phyloP scores from a whole-genome alignment of 64 coral and sea anemone species.

The Hydrozoanthus tunicans region DNA sequence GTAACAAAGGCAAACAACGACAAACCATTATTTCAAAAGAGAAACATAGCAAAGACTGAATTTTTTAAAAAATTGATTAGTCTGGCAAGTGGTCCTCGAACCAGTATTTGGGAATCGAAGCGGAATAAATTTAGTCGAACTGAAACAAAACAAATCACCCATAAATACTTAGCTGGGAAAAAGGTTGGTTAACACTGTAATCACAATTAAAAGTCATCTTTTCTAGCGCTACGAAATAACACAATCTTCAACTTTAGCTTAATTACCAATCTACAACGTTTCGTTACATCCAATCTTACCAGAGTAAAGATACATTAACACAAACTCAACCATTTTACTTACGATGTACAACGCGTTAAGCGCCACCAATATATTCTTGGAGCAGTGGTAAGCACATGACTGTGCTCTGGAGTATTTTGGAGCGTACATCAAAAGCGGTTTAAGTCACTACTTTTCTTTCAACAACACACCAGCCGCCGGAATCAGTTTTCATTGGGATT shows the following conservation, averaged over 20 bases:
- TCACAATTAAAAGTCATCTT: too few relatives aligned
- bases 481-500: conserved; percentile 1
- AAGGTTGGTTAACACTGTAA: too few relatives aligned
- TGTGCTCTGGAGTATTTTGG: conserved; percentile 88
- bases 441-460: conserved; percentile 31
- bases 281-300: too few relatives aligned
- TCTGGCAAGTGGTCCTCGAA: not conserved
- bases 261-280: too few relatives aligned
- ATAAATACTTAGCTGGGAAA: too few relatives aligned
- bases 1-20: too few relatives aligned
- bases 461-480: conserved; percentile 39
- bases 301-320: not conserved
- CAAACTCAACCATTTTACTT: conserved; percentile 55
- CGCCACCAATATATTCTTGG: conserved; percentile 88
- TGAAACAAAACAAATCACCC: too few relatives aligned
- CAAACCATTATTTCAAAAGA: not conserved
- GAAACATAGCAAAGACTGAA: not conserved
- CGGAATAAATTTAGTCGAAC: not conserved
- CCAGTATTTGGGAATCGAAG: too few relatives aligned
- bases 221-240: too few relatives aligned
- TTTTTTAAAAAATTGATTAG: not conserved
- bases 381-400: conserved; percentile 92
- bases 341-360: conserved; percentile 93
- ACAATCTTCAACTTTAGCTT: too few relatives aligned
- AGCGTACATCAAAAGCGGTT: conserved; percentile 64